Evolutionary conservation across 2,797 vertebrate species (phyloP).

Genomic region (Dryobates pubescens): DNA sequence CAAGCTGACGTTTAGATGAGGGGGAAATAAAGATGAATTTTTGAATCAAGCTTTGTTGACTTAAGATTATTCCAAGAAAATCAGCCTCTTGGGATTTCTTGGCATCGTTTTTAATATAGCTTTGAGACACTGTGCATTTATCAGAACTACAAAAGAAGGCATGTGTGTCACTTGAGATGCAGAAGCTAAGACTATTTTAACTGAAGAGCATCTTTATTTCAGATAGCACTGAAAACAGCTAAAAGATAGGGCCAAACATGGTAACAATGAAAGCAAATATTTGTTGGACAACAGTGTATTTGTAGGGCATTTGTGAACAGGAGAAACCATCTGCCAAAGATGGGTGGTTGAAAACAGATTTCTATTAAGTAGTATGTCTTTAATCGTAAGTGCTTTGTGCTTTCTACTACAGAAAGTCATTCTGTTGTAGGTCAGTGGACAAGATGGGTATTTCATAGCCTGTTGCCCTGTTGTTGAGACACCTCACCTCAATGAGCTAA

Average conservation of each 20-base stretch:
- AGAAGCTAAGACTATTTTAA: slow-evolving; percentile 7
- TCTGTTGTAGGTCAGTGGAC: not conserved
- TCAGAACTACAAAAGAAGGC: slow-evolving; percentile 27
- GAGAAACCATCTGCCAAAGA: not conserved
- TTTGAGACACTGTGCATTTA: slow-evolving; percentile 46
- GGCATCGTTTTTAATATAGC: slow-evolving; percentile 31
- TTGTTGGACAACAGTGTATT: slow-evolving; percentile 14
- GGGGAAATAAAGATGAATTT: slow-evolving; percentile 58
- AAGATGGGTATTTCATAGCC: not conserved
- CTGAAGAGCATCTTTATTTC: slow-evolving; percentile 42
- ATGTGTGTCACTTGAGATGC: slow-evolving; percentile 20
- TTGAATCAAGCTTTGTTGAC: slow-evolving; percentile 53
- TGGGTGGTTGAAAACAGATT: not conserved
- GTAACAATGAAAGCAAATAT: not conserved
- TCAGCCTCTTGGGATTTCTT: slow-evolving; percentile 52
- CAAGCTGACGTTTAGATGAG: slow-evolving; percentile 61
- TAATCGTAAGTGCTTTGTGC: not conserved
- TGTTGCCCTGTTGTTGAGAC: not conserved
- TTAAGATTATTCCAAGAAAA: slow-evolving; percentile 62
- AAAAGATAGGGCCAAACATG: slow-evolving; percentile 14
- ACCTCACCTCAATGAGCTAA: not conserved
- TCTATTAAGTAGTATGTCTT: not conserved
- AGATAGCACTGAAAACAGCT: slow-evolving; percentile 12
- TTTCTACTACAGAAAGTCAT: not conserved
- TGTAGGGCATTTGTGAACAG: not conserved